Conservation (phyloP, 2,888 invertebrate genomes). For the Tortricodes alternella region DNA sequence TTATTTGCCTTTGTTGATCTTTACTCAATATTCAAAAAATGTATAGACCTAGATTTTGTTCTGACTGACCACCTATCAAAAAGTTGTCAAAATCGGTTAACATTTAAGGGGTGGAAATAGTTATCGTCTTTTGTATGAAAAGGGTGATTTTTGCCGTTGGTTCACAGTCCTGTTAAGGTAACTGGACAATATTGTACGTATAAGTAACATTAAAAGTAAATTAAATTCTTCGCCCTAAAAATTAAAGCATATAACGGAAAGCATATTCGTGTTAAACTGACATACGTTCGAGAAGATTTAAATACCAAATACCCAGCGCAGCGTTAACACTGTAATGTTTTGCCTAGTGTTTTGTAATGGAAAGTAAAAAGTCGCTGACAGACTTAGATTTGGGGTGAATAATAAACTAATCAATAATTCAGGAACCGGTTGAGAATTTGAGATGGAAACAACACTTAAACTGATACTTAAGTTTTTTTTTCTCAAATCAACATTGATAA, state of each 20-base stretch:
- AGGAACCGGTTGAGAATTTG: background rate
- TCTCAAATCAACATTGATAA: no score
- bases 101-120: no score
- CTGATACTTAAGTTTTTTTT: no score
- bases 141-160: no score
- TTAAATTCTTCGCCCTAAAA: conserved; percentile 15
- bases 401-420: conserved; percentile 19
- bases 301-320: conserved; percentile 58
- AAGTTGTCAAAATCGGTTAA: no score
- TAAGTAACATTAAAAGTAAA: conserved; percentile 7
- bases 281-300: conserved; percentile 42
- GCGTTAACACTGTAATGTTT: conserved; percentile 51
- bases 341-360: conserved; percentile 52
- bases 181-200: background rate
- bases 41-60: no score
- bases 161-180: conserved; percentile 24
- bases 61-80: no score
- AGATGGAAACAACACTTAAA: background rate
- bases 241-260: conserved; percentile 6
- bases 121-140: no score
- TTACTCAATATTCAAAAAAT: no score
- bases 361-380: conserved; percentile 33
- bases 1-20: no score
- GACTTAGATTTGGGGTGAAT: conserved; percentile 28
- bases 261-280: conserved; percentile 38